Evolutionary conservation across 2,888 invertebrate species (phyloP), one percentile per base, ranked within the genome.

Genomic region (Bedellia somnulentella): DNA sequence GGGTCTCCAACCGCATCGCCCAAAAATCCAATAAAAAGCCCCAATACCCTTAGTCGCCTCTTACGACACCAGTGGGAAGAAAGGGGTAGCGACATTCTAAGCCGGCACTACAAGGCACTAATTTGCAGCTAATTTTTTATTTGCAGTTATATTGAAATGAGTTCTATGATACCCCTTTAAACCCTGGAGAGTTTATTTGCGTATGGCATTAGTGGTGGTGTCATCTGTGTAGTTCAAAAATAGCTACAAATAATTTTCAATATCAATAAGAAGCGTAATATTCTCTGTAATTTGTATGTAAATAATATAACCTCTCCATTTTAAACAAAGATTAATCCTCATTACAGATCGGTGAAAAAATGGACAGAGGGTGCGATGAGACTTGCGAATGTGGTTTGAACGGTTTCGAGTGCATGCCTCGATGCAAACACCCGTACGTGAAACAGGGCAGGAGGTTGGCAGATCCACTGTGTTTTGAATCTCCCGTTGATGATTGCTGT

Each of bases 351-450:
- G 91, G 90, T 2, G 86, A 89, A 41, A 81, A 78, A 39, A 70
- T 89, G 40, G 80, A 85, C 35, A 79, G 83, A 22, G 87, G 82
- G 24, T 93, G 92, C 47, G 87, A 90, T 32, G 87, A 88, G 38
- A 71, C 81, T 2, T 92, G 92, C 49, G 82, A 83, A 14, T 92
- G 92, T 47, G 64, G 70, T 14, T 46, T 57, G 0, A 80, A 79
- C 9, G 89, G 89, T 1, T 83, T 87, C 58, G 80, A 85, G 38
- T 93, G 92, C 47, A 64, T 78, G n/a, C 83, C 85, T 0, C 76
- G 87, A 21, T 93, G 93, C 55, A 67, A 75, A 33, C 79, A 79
- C 11, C 86, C 87, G 0, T 84, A 81, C 39, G 80, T 89, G 39
- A 80, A 84, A 29, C 80, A 82, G 11, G 89, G 88, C 13, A 79